These are phyloP conservation scores for Philotrypesis tridentata DNA, from an alignment of 1,140 invertebrate species.

Conservation along the genomic window DNA sequence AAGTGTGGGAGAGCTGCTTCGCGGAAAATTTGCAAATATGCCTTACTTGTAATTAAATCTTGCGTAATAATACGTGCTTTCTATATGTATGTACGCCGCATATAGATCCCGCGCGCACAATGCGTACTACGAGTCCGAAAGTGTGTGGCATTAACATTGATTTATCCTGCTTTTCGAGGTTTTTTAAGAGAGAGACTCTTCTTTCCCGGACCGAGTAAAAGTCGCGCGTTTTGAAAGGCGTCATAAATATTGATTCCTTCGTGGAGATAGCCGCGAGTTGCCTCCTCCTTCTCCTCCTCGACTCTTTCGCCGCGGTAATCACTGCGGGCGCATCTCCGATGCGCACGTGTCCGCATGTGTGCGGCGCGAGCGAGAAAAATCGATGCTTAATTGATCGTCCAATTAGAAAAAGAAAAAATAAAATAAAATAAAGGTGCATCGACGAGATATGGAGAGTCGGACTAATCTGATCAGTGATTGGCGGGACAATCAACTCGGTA, in stretches of 20 bases:
- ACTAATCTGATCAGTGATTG: conserved; percentile 42
- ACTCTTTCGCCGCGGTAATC: background rate
- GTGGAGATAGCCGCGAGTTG: background rate
- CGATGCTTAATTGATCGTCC: conserved; percentile 39
- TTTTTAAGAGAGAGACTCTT: background rate
- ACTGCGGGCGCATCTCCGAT: too few species aligned
- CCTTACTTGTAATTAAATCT: too few species aligned
- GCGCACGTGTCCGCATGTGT: too few species aligned
- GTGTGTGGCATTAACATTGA: conserved; percentile 2
- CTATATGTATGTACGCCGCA: too few species aligned
- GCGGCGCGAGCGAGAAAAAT: background rate
- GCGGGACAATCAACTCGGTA: conserved; percentile 48
- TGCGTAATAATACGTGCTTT: too few species aligned
- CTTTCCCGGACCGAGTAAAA: conserved; percentile 9
- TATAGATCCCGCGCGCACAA: too few species aligned
- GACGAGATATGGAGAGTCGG: background rate
- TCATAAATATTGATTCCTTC: conserved; percentile 11
- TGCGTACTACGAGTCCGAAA: too few species aligned
- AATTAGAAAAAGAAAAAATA: conserved; percentile 37
- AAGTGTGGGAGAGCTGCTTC: too few species aligned
- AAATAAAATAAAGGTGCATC: background rate
- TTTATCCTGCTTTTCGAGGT: conserved; percentile 7
- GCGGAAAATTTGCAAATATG: too few species aligned
- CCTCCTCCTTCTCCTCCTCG: background rate
- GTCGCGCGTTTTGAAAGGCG: background rate